These are phyloP conservation scores for Trachymyrmex septentrionalis DNA, from an alignment of 1,140 invertebrate species.

Conservation along the genomic window DNA sequence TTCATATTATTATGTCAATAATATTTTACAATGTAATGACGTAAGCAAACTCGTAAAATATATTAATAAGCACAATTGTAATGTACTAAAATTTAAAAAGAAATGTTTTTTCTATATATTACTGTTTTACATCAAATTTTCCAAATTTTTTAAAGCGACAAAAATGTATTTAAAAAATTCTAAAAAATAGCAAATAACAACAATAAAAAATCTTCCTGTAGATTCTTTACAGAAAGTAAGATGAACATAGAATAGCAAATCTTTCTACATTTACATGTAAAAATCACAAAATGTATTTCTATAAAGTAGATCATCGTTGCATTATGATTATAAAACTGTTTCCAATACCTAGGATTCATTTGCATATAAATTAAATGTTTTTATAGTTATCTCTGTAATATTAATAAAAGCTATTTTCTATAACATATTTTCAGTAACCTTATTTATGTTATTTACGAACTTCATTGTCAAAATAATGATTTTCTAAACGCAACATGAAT, in stretches of 20 bases:
- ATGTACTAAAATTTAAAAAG: neutral
- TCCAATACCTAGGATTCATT: neutral
- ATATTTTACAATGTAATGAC: too few relatives aligned
- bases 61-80: neutral
- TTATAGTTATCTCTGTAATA: neutral
- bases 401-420: neutral
- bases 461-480: neutral
- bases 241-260: neutral
- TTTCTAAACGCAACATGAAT: neutral
- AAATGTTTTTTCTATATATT: neutral
- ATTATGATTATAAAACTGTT: neutral
- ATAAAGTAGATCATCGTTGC: neutral
- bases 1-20: neutral
- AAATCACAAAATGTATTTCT: neutral
- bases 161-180: neutral
- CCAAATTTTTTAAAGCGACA: neutral
- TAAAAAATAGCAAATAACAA: neutral
- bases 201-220: neutral
- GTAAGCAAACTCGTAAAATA: neutral
- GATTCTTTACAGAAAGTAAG: neutral
- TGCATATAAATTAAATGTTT: conserved; percentile 8
- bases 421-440: neutral
- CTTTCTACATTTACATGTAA: neutral
- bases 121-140: neutral
- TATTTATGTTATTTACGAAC: neutral